Evolutionary conservation across 2,797 vertebrate species (phyloP), one percentile per base, ranked within the genome.

Genomic region (Rhinella marina): DNA sequence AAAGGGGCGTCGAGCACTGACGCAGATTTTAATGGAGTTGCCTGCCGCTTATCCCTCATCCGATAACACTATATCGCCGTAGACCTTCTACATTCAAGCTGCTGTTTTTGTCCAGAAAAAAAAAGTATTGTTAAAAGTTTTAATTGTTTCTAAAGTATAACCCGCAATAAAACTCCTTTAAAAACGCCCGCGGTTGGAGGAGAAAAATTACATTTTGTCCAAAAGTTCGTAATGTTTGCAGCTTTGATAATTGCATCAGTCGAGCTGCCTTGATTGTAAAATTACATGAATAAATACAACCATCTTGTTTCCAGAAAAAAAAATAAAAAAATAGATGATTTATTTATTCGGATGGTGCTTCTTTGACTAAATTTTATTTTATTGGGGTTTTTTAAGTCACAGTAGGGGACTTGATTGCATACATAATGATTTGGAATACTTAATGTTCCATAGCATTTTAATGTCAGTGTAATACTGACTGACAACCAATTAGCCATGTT

Each of bases 261-360:
- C 25, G 16, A 57, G 83, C 70, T 85, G 83, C 83, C 83, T 77
- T 54, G 56, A 59, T 61, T 85, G 83, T 85, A 76, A 61, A 77
- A 64, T 85, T 1, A n/a, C 32, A 77, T 85, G 52, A 62, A 72
- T 62, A 85, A 62, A 85, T 11, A 52, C 73, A 48, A 19, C 72
- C 48, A 70, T 70, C 7, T 27, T 56, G 48, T 50, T 52, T 75
- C 72, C 70, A 57, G 59, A 81, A n/a, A n/a, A n/a, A n/a, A n/a
- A n/a, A n/a, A n/a, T n/a, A n/a, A n/a, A n/a, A n/a, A n/a, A n/a
- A n/a, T n/a, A n/a, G n/a, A n/a, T n/a, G n/a, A n/a, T n/a, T n/a
- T 5, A 6, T 6, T 6, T 5, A 41, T 41, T 41, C 5, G 7
- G 41, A 41, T 41, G 41, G 41, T 41, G 3, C 41, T 41, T 41